These are phyloP conservation scores for Orthonevra nobilis DNA, from an alignment of 2,888 invertebrate species.

Conservation along the genomic window DNA sequence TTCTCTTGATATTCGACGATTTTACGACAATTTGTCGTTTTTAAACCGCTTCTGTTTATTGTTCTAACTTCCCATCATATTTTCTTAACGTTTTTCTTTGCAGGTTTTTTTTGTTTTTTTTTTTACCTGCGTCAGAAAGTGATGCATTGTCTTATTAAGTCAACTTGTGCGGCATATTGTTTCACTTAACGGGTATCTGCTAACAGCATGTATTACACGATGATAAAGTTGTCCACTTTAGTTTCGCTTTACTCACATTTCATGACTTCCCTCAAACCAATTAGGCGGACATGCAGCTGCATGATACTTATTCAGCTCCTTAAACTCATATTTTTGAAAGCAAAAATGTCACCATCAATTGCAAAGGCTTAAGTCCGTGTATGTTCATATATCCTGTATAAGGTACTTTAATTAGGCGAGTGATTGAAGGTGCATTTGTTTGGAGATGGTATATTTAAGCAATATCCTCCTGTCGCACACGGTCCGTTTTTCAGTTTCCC, in stretches of 20 bases:
- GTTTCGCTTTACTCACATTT: neutral
- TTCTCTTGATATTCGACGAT: too few relatives aligned
- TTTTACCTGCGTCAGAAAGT: neutral
- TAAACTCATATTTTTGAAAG: conserved; percentile 24
- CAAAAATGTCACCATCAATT: conserved; percentile 59
- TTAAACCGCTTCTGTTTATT: too few relatives aligned
- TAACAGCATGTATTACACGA: conserved; percentile 57
- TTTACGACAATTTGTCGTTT: too few relatives aligned
- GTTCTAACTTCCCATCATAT: neutral
- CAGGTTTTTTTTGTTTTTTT: neutral
- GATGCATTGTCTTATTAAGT: conserved; percentile 47
- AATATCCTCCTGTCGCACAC: conserved; percentile 13
- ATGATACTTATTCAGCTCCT: neutral
- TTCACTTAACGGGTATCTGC: conserved; percentile 48
- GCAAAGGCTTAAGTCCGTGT: conserved; percentile 18
- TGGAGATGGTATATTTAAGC: conserved; percentile 15
- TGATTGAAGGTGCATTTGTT: conserved; percentile 65
- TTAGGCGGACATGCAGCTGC: conserved; percentile 63
- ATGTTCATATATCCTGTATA: neutral
- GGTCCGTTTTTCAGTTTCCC: neutral
- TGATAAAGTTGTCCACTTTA: conserved; percentile 47
- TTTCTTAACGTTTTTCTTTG: conserved; percentile 11
- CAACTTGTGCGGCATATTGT: conserved; percentile 47
- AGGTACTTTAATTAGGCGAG: conserved; percentile 68
- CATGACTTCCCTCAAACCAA: conserved; percentile 46